phyloP scores from a whole-genome alignment of 2,113 vertebrate species.

The Corynorhinus townsendii region DNA sequence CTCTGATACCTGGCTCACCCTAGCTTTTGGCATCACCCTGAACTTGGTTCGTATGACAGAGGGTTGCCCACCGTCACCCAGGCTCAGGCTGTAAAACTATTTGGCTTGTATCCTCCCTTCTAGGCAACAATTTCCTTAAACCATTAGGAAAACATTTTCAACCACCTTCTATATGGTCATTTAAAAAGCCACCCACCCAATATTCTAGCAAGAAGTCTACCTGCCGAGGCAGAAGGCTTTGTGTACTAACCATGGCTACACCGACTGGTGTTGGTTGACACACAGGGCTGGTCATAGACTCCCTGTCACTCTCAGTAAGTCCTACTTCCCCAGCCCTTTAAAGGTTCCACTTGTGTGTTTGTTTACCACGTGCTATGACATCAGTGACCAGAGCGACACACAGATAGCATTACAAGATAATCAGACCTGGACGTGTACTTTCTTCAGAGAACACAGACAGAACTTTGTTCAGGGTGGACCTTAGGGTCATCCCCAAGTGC shows the following conservation, averaged over 20 bases:
- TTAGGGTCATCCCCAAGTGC: background rate
- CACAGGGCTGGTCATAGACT: background rate
- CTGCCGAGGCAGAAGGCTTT: background rate
- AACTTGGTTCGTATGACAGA: background rate
- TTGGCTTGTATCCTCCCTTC: background rate
- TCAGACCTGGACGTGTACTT: background rate
- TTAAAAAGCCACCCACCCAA: background rate
- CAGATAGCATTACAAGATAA: background rate
- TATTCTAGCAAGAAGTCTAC: background rate
- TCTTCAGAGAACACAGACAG: background rate
- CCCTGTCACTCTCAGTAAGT: background rate
- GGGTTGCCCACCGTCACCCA: background rate
- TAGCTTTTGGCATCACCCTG: background rate
- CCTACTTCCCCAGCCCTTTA: background rate
- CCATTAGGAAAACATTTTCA: background rate
- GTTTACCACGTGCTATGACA: background rate
- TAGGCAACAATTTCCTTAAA: background rate
- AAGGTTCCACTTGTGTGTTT: background rate
- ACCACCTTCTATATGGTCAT: background rate
- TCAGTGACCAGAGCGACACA: background rate
- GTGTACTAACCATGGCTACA: background rate
- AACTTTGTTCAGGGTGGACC: background rate
- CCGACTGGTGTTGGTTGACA: background rate
- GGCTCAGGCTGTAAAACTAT: background rate
- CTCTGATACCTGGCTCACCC: background rate